phyloP scores from a whole-genome alignment of 2,797 vertebrate genomes.

The Enteromius fasciolatus region DNA sequence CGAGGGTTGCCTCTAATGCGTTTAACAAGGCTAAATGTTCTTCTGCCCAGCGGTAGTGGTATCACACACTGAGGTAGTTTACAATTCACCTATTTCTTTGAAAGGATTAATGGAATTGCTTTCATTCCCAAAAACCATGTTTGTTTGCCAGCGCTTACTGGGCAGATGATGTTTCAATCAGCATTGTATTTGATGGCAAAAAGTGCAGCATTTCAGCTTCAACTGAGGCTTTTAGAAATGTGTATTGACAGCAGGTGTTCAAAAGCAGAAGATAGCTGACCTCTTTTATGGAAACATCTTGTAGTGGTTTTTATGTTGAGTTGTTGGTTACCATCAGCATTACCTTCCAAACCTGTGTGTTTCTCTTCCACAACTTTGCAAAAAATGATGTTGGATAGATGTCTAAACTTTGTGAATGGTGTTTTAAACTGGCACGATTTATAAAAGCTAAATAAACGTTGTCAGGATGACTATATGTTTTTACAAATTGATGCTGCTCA shows the following conservation, averaged over 20 bases:
- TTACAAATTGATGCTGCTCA: too few relatives aligned
- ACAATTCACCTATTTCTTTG: conserved; percentile 31
- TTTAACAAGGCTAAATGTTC: conserved; percentile 50
- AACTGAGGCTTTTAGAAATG: conserved; percentile 4
- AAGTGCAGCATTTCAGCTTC: conserved; percentile 10
- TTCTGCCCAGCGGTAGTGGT: conserved; percentile 27
- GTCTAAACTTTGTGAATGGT: not conserved
- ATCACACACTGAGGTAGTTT: conserved; percentile 26
- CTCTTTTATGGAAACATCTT: not conserved
- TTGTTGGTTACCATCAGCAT: not conserved
- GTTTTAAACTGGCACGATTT: not conserved
- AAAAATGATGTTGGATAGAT: not conserved
- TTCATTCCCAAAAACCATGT: conserved; percentile 33
- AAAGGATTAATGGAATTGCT: conserved; percentile 51
- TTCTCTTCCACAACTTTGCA: not conserved
- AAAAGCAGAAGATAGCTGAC: conserved; percentile 4
- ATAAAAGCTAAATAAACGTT: not conserved
- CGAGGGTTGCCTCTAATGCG: conserved; percentile 31
- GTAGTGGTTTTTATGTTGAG: not conserved
- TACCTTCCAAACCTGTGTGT: not conserved
- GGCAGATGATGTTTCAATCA: conserved; percentile 30
- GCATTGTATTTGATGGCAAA: not conserved
- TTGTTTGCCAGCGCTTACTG: conserved; percentile 35
- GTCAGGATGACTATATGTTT: not conserved
- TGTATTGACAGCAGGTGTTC: not conserved